Conservation (phyloP, 2,113 vertebrate genomes). For the Epinephelus moara region DNA sequence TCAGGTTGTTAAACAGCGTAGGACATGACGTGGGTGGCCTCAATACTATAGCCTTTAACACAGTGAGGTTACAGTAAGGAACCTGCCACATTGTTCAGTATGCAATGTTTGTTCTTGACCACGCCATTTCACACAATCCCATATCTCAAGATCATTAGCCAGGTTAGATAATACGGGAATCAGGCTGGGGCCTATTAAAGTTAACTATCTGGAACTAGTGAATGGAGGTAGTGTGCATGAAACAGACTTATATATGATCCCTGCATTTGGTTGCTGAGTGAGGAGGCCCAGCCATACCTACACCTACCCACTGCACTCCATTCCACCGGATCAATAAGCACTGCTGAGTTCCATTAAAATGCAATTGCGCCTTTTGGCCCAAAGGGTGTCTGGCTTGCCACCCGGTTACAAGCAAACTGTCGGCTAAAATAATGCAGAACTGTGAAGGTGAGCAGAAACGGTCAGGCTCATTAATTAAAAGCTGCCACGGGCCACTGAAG, state of each 20-base stretch:
- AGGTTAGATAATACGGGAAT: slow-evolving; percentile 37
- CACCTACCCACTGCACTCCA: slow-evolving; percentile 17
- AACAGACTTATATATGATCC: slow-evolving; percentile 40
- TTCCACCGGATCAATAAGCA: slow-evolving; percentile 68
- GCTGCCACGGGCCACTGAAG: slow-evolving; percentile 67
- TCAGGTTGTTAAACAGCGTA: neutral
- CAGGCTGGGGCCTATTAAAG: slow-evolving; percentile 28
- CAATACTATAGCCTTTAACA: neutral
- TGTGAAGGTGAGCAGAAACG: slow-evolving; percentile 68
- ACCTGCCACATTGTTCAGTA: slow-evolving; percentile 6
- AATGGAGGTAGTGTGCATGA: slow-evolving; percentile 5
- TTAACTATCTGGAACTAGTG: slow-evolving; percentile 49
- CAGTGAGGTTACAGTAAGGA: neutral
- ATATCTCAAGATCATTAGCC: slow-evolving; percentile 46
- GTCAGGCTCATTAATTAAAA: slow-evolving; percentile 73
- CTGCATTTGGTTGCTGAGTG: neutral
- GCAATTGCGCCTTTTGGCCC: slow-evolving; percentile 59
- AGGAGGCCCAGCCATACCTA: slow-evolving; percentile 4
- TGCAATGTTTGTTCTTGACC: slow-evolving; percentile 43
- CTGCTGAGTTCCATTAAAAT: slow-evolving; percentile 72
- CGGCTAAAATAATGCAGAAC: slow-evolving; percentile 65
- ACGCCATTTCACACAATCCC: slow-evolving; percentile 23
- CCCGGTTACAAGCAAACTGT: slow-evolving; percentile 61
- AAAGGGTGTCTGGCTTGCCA: slow-evolving; percentile 57
- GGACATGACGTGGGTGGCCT: neutral